Evolutionary conservation across 2,113 vertebrate species (phyloP).

Genomic region (Dunckerocampus dactyliophorus): DNA sequence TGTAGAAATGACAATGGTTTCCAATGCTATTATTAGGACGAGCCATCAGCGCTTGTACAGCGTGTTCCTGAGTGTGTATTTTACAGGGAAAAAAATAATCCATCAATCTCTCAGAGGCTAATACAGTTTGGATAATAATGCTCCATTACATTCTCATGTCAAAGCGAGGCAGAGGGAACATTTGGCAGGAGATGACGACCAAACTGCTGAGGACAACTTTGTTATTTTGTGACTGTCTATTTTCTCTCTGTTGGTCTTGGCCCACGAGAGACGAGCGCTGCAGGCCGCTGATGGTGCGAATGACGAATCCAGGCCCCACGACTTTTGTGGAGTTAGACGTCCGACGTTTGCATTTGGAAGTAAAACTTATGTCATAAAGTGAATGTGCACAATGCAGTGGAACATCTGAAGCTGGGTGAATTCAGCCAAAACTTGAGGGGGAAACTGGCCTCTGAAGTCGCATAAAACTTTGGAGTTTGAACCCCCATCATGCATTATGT

Average conservation of each 20-base stretch:
- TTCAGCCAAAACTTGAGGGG: not conserved
- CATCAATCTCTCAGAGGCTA: constrained; percentile 29
- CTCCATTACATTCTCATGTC: constrained; percentile 41
- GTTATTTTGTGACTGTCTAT: constrained; percentile 61
- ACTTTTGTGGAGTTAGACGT: constrained; percentile 27
- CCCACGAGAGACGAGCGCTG: constrained; percentile 26
- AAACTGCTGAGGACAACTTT: constrained; percentile 44
- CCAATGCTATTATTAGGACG: not conserved
- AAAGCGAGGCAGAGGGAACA: constrained; percentile 44
- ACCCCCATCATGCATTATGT: not conserved
- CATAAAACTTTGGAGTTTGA: not conserved
- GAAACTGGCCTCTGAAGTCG: too few relatives aligned
- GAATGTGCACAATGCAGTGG: not conserved
- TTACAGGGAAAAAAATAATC: constrained; percentile 21
- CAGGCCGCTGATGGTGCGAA: constrained; percentile 45
- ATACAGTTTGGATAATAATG: constrained; percentile 36
- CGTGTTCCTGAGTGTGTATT: constrained; percentile 25
- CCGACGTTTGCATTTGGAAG: constrained; percentile 20
- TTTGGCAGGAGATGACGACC: constrained; percentile 35
- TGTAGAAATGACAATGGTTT: not conserved
- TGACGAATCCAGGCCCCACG: constrained; percentile 37
- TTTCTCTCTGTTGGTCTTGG: constrained; percentile 66
- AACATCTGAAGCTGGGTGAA: not conserved
- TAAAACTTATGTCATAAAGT: not conserved
- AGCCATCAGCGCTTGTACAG: not conserved